Evolutionary conservation across 2,888 invertebrate genomes (phyloP).

Genomic region (Meloe dianella): DNA sequence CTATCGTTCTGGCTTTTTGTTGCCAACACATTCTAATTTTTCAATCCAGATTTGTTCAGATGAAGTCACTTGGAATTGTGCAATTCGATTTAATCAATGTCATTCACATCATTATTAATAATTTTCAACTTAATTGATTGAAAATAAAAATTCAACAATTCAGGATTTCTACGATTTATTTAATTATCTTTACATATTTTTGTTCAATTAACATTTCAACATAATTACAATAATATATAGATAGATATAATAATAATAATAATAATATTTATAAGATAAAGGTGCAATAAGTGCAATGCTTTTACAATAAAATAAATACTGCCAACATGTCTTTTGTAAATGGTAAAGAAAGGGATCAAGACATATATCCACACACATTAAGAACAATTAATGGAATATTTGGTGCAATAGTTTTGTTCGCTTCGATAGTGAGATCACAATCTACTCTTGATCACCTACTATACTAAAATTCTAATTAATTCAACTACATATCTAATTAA

Average conservation of each 20-base stretch:
- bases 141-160: neutral
- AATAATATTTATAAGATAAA: too few relatives aligned
- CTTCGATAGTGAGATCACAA: slow-evolving; percentile 51
- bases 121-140: neutral
- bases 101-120: neutral
- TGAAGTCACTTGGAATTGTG: slow-evolving; percentile 4
- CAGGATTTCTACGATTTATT: neutral
- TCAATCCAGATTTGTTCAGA: neutral
- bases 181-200: neutral
- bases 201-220: neutral
- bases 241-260: slow-evolving; percentile 4
- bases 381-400: slow-evolving; percentile 27
- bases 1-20: too few relatives aligned
- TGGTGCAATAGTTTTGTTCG: slow-evolving; percentile 38
- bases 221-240: neutral
- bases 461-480: slow-evolving; percentile 35
- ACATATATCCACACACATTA: slow-evolving; percentile 31
- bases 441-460: slow-evolving; percentile 44
- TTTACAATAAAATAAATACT: slow-evolving; percentile 37
- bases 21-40: slow-evolving; percentile 6
- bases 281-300: slow-evolving; percentile 38
- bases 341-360: slow-evolving; percentile 30
- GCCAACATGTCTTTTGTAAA: slow-evolving; percentile 35
- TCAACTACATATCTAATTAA: slow-evolving; percentile 19
- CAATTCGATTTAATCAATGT: neutral